Percentiles rank a stretch among this genome's conserved stretches.
These are phyloP conservation scores for Irena cyanogastra DNA, from an alignment of 2,113 vertebrate species.

Conservation along the genomic window DNA sequence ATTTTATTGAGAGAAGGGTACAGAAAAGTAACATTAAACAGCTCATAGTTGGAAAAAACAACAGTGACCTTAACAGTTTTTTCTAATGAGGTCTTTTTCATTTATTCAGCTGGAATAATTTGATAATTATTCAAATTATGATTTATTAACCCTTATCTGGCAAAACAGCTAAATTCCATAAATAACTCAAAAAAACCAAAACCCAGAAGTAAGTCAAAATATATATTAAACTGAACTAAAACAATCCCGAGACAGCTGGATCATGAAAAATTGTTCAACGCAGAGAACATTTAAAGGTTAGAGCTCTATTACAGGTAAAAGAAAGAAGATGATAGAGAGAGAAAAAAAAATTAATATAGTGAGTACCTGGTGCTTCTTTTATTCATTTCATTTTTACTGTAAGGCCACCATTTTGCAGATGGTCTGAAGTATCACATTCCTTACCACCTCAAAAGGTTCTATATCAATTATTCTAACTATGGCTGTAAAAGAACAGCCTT, in stretches of 20 bases:
- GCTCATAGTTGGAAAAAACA: background rate
- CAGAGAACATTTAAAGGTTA: conserved; percentile 88
- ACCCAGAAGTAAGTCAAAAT: conserved; percentile 55
- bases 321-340: conserved; percentile 35
- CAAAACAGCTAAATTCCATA: conserved; percentile 36
- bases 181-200: conserved; percentile 30
- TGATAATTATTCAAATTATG: background rate
- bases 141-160: conserved; percentile 43
- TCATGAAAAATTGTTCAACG: conserved; percentile 86
- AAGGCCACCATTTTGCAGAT: conserved; percentile 74
- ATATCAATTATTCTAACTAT: conserved; percentile 53
- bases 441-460: conserved; percentile 58
- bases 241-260: conserved; percentile 70
- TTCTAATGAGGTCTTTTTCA: background rate
- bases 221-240: conserved; percentile 71
- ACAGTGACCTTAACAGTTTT: background rate
- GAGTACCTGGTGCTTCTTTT: conserved; percentile 58
- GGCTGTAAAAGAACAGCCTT: conserved; percentile 55
- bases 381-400: conserved; percentile 53
- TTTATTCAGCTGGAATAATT: conserved; percentile 2
- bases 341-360: conserved; percentile 65
- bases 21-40: background rate
- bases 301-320: conserved; percentile 78
- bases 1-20: background rate
- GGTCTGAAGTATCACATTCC: conserved; percentile 71